Conservation (phyloP, 2,888 invertebrate genomes). For the Nomada ruficornis region DNA sequence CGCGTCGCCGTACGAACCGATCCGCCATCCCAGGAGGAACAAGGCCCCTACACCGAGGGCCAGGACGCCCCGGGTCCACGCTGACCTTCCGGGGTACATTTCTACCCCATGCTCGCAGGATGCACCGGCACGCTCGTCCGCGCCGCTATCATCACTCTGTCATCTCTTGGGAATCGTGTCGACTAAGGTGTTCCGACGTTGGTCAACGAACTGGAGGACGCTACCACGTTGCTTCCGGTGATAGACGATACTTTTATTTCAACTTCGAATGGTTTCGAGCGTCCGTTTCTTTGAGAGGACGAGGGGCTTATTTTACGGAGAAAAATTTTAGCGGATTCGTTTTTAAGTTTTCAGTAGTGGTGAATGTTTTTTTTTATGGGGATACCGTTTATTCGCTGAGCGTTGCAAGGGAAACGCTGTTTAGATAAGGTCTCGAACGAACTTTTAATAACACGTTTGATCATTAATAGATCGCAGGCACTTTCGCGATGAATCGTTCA, state of each 20-base stretch:
- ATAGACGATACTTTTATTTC: not conserved
- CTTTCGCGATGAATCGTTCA: no score
- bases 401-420: no score
- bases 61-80: slow-evolving; percentile 76
- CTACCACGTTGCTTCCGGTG: not conserved
- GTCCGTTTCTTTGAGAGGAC: no score
- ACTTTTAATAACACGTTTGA: not conserved
- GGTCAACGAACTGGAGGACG: not conserved
- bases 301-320: no score
- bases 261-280: no score
- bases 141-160: slow-evolving; percentile 49
- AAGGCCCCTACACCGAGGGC: slow-evolving; percentile 76
- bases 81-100: slow-evolving; percentile 79
- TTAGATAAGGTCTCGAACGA: not conserved
- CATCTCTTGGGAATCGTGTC: not conserved
- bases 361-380: no score
- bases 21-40: slow-evolving; percentile 60
- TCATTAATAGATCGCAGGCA: no score
- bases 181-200: not conserved
- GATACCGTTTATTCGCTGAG: no score
- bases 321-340: no score
- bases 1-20: slow-evolving; percentile 45
- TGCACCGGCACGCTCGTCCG: slow-evolving; percentile 47
- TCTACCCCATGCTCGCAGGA: slow-evolving; percentile 81
- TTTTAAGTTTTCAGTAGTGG: no score